These are phyloP conservation scores for Ophiodon elongatus DNA, from an alignment of 2,113 vertebrate genomes.

Conservation along the genomic window DNA sequence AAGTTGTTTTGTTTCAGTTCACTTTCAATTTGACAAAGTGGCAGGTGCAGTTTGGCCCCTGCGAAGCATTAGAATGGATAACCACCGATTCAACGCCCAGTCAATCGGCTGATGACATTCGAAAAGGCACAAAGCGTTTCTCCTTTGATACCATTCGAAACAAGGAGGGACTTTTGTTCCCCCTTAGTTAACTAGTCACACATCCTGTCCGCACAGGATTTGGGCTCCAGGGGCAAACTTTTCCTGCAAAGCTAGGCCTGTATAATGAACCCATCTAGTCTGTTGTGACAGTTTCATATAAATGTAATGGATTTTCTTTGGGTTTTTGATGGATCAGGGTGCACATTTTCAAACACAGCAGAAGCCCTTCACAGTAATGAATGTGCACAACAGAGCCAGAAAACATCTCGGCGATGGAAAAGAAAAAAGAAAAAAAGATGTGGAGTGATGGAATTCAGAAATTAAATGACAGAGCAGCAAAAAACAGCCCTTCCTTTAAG, in stretches of 20 bases:
- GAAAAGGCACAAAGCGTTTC: neutral
- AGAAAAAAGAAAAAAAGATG: neutral
- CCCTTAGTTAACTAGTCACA: neutral
- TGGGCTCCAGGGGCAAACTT: slow-evolving; percentile 28
- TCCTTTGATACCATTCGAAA: slow-evolving; percentile 17
- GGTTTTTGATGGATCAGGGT: slow-evolving; percentile 52
- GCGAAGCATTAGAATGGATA: neutral
- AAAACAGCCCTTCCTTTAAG: slow-evolving; percentile 71
- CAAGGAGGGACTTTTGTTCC: slow-evolving; percentile 11
- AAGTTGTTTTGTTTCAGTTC: neutral
- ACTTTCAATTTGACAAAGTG: neutral
- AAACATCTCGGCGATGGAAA: slow-evolving; percentile 35
- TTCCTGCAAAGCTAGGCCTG: slow-evolving; percentile 12
- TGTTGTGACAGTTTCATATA: slow-evolving; percentile 52
- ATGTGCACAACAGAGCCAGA: slow-evolving; percentile 49
- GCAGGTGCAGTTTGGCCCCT: neutral
- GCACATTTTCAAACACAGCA: slow-evolving; percentile 54
- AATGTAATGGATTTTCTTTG: slow-evolving; percentile 55
- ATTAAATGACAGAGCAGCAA: slow-evolving; percentile 65
- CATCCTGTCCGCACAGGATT: slow-evolving; percentile 19
- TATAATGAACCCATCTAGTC: slow-evolving; percentile 42
- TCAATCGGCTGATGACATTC: neutral
- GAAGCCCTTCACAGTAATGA: slow-evolving; percentile 56
- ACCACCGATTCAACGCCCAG: neutral
- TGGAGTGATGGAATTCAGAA: slow-evolving; percentile 56